These are phyloP conservation scores for Atrina japonica DNA, from an alignment of 2,888 invertebrate species.

Conservation along the genomic window DNA sequence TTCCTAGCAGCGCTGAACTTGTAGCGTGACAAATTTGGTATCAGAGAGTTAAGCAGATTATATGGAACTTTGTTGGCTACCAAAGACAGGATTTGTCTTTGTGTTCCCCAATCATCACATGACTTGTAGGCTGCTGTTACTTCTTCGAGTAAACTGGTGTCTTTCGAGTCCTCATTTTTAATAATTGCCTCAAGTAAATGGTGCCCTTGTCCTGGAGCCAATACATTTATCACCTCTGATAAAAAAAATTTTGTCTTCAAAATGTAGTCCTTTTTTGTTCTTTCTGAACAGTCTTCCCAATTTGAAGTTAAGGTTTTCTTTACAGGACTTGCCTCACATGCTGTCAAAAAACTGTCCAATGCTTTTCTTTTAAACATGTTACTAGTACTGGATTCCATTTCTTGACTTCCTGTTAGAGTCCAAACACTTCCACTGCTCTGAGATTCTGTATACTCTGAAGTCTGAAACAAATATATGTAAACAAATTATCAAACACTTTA, in stretches of 20 bases:
- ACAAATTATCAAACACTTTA: too few relatives aligned
- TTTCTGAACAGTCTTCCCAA: slow-evolving; percentile 10
- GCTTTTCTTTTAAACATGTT: too few relatives aligned
- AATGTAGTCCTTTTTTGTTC: slow-evolving; percentile 17
- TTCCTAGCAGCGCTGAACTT: slow-evolving; percentile 24
- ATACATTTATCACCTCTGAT: slow-evolving; percentile 4
- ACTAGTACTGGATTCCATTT: too few relatives aligned
- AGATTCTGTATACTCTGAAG: too few relatives aligned
- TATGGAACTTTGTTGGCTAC: slow-evolving; percentile 6
- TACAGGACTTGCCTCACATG: slow-evolving; percentile 8
- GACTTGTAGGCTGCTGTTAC: slow-evolving; percentile 15
- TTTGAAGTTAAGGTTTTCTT: not conserved
- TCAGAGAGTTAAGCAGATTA: slow-evolving; percentile 1
- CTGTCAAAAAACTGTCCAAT: too few relatives aligned
- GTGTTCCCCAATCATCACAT: slow-evolving; percentile 24
- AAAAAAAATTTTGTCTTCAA: slow-evolving; percentile 7
- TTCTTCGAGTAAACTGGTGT: slow-evolving; percentile 1
- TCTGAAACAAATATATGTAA: too few relatives aligned
- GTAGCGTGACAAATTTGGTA: slow-evolving; percentile 20
- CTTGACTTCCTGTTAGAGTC: too few relatives aligned
- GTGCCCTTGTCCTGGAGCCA: slow-evolving; percentile 12
- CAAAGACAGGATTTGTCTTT: slow-evolving; percentile 23
- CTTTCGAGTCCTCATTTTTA: not conserved
- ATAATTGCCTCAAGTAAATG: not conserved
- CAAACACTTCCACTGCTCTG: too few relatives aligned